A percentile compares a stretch with the other conserved stretches of the same genome.
Evolutionary conservation across 2,888 invertebrate species (phyloP).

Genomic region (Drosophila ustulata): DNA sequence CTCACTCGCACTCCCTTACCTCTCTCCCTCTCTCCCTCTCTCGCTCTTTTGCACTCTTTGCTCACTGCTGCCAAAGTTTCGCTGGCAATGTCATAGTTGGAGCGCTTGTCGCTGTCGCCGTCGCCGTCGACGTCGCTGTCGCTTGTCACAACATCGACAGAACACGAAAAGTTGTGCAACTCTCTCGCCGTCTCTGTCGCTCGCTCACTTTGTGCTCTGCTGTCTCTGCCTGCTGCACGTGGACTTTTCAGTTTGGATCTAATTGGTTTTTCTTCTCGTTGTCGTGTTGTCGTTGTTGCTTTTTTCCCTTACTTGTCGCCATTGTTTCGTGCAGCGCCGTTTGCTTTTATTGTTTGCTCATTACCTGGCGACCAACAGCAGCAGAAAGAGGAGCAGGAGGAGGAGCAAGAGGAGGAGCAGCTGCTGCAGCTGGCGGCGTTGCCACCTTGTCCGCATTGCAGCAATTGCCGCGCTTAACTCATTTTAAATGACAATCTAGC

Average conservation of each 20-base stretch:
- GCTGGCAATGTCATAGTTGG: constrained; percentile 21
- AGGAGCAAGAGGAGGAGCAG: constrained; percentile 2
- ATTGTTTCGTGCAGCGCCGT: constrained; percentile 74
- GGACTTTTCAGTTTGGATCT: constrained; percentile 50
- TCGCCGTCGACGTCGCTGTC: constrained; percentile 23
- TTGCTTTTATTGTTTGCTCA: constrained; percentile 80
- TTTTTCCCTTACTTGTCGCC: constrained; percentile 33
- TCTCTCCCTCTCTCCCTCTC: neutral
- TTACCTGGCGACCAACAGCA: constrained; percentile 67
- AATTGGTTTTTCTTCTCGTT: constrained; percentile 65
- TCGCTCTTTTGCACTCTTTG: neutral
- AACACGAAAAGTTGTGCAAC: constrained; percentile 60
- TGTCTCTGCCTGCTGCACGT: constrained; percentile 33
- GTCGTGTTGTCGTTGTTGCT: constrained; percentile 6
- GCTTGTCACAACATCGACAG: constrained; percentile 74
- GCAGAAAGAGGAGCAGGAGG: constrained; percentile 8
- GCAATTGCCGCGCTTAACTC: constrained; percentile 78
- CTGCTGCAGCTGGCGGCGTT: constrained; percentile 17
- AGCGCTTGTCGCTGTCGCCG: constrained; percentile 32
- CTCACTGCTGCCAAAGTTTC: neutral
- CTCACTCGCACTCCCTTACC: neutral
- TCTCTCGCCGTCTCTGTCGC: neutral
- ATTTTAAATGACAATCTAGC: constrained; percentile 84
- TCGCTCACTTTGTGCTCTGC: constrained; percentile 5
- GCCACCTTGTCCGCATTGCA: constrained; percentile 69